Percentiles rank a stretch among this genome's conserved stretches.
Conservation (phyloP, 2,888 invertebrate genomes). For the Nudaria mundana region DNA sequence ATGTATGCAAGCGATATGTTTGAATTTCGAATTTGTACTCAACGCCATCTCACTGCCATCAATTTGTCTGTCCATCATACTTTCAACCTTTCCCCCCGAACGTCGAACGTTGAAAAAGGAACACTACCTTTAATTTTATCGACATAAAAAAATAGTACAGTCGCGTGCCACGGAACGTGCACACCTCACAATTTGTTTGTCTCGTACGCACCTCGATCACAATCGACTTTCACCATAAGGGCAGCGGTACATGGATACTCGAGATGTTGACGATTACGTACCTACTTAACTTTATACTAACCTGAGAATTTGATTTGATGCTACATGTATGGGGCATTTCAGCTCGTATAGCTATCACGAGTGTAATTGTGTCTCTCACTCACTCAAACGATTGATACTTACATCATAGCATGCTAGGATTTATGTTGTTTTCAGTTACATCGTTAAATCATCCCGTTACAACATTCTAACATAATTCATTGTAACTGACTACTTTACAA, state of each 20-base stretch:
- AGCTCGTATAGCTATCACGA: conserved; percentile 19
- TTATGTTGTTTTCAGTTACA: conserved; percentile 15
- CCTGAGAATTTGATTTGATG: conserved; percentile 16
- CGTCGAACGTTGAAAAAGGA: conserved; percentile 38
- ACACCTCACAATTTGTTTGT: conserved; percentile 50
- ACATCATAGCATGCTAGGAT: conserved; percentile 19
- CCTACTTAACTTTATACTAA: conserved; percentile 10
- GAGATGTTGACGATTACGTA: conserved; percentile 19
- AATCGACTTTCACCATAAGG: conserved; percentile 73
- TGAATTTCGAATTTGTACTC: conserved; percentile 49
- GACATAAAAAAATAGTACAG: conserved; percentile 43
- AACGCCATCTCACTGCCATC: conserved; percentile 38
- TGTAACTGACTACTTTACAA: conserved; percentile 15
- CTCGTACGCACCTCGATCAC: conserved; percentile 57
- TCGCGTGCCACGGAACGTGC: conserved; percentile 47
- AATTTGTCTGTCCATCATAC: conserved; percentile 30
- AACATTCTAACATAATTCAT: conserved; percentile 21
- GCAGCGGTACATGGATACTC: conserved; percentile 46
- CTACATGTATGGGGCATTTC: conserved; percentile 17
- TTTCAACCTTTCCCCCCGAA: conserved; percentile 33
- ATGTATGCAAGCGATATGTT: conserved; percentile 43
- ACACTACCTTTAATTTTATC: conserved; percentile 27
- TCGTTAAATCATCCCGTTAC: conserved; percentile 22
- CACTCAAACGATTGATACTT: no score
- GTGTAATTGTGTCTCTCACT: no score